Base-by-base conservation (phyloP, 2,797 vertebrate species). In the Alectoris magna region DNA sequence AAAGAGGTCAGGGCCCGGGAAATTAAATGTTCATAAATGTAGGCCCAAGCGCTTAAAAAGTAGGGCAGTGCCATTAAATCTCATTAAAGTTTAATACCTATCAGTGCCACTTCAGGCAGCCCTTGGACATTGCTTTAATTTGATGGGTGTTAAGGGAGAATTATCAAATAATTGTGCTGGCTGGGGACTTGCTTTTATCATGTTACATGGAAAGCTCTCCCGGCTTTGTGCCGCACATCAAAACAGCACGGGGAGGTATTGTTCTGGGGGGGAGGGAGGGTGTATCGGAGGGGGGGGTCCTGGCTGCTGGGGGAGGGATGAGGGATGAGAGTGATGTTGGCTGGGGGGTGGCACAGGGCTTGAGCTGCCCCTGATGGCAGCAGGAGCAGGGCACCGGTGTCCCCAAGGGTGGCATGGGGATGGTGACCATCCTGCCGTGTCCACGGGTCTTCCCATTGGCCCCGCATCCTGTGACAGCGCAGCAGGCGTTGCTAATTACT, bases 31-130 rank as follows among this genome's bases (percentile, higher is more conserved):
- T 97, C 96, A 93, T 98, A 97, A 97, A 96, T 56, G 94, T 88
- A 93, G 96, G 96, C 97, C 95, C 62, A 48, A 92, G 94, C 34
- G 38, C 97, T 97, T 87, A 62, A 95, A 91, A 98, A 97, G 97
- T 97, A 97, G 98, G 97, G 96, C 97, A 96, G 94, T 96, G 96
- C 98, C 98, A 97, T 98, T 98, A 98, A 97, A 84, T 93, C 97
- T 98, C 97, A 97, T 98, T 98, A 98, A 97, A 97, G 96, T 98
- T 98, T 97, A 97, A 98, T 98, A 97, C 98, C 97, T 97, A 97
- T 93, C 90, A 94, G 97, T 94, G 97, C 97, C 96, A 94, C 95
- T 84, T 97, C 83, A 91, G 94, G 97, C 97, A 94, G 87, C 73
- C 97, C 96, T 88, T 85, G 96, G 97, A 97, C 96, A 77, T 95